Evolutionary conservation across 2,888 invertebrate genomes (phyloP), one percentile per base, ranked within the genome.

Genomic region (Spilosoma lubricipeda): DNA sequence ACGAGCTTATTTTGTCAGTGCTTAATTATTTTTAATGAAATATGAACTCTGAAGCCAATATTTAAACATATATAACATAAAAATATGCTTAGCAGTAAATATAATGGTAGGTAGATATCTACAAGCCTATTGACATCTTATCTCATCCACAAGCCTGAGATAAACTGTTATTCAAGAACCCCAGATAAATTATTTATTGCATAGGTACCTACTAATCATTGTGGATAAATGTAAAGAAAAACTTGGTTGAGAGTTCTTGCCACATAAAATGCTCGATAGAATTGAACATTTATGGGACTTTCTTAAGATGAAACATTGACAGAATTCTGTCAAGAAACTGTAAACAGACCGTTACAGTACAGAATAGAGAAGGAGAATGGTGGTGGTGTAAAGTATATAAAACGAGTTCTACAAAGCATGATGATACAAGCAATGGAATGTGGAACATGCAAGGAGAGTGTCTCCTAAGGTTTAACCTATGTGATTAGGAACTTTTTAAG

Each of bases 1-100:
- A 69, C 63, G 3, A 48, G 69, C 75, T 77, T 52, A 78, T 73
- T 73, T 76, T 23, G 72, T 42, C 48, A 36, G 45, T 36, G 30
- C n/a, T 45, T 45, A 71, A 71, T 36, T 18, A 18, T 63, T 63
- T 42, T 67, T 45, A 45, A 11, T 67, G 3, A 45, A 30, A 30
- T 18, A 11, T 30, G 30, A 2, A 33, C 13, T 42, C 27, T 39
- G 56, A 67, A 67, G 33, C 39, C 23, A 18, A n/a, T 45, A 39
- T 27, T 18, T 15, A 56, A 56, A 56, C n/a, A 56, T 23, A 23
- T 11, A 56, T 56, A 20, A 56, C n/a, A 56, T 52, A 52, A 52
- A 52, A 52, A 23, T 52, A 52, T 23, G 15, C 67, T 52, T 67
- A 59, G 33, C 56, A 72, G 67, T 59, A 67, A 56, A 67, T 56